These are phyloP conservation scores for Iguana delicatissima DNA, from an alignment of 2,797 vertebrate genomes.

Conservation along the genomic window DNA sequence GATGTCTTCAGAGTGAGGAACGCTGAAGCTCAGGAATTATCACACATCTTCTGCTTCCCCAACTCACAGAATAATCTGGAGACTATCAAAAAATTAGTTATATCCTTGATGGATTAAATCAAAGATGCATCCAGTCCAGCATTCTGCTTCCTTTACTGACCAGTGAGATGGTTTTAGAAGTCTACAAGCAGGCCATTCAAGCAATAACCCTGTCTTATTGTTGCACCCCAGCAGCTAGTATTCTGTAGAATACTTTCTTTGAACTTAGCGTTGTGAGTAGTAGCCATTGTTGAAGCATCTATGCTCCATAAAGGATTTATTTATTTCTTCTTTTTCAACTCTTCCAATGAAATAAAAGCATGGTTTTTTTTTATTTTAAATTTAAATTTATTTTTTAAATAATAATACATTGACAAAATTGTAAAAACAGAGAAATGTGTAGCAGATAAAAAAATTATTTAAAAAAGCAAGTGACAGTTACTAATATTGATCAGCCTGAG, in stretches of 20 bases:
- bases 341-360: too few relatives aligned
- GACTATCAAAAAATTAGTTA: too few relatives aligned
- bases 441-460: not conserved
- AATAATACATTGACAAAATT: not conserved
- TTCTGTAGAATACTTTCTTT: not conserved
- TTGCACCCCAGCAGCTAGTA: not conserved
- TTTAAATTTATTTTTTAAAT: not conserved
- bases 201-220: not conserved
- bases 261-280: too few relatives aligned
- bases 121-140: not conserved
- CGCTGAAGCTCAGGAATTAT: not conserved
- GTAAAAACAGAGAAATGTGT: not conserved
- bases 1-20: not conserved
- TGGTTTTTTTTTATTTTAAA: not conserved
- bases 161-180: not conserved
- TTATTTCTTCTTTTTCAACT: conserved; percentile 3
- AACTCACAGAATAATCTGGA: not conserved
- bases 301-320: not conserved
- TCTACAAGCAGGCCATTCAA: too few relatives aligned
- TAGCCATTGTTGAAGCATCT: not conserved
- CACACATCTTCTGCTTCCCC: not conserved
- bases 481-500: not conserved
- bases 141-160: not conserved
- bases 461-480: not conserved
- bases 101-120: not conserved